A percentile compares a stretch with the other conserved stretches of the same genome.
Evolutionary conservation across 2,888 invertebrate genomes (phyloP).

Genomic region (Dorcus parallelipipedus): DNA sequence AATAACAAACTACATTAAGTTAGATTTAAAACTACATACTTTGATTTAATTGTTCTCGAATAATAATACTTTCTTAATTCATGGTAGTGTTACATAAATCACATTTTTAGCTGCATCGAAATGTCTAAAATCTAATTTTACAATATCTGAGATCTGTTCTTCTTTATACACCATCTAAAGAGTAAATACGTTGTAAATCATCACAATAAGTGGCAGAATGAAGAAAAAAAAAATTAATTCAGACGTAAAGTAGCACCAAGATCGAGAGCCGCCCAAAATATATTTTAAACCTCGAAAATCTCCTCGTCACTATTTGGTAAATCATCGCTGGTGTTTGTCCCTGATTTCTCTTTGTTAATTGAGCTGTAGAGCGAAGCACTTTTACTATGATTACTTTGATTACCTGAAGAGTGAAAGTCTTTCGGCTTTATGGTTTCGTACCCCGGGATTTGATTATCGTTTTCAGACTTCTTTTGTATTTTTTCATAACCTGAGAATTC

Average conservation of each 20-base stretch:
- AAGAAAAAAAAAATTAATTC: not conserved
- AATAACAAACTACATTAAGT: too few relatives aligned
- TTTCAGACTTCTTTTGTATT: constrained; percentile 21
- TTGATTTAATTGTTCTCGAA: too few relatives aligned
- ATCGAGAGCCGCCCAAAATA: not conserved
- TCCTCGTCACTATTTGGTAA: constrained; percentile 17
- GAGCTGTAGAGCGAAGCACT: constrained; percentile 65
- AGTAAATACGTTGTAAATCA: not conserved
- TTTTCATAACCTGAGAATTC: constrained; percentile 36
- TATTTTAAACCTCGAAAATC: constrained; percentile 20
- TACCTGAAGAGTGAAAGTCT: not conserved
- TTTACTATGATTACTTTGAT: constrained; percentile 1
- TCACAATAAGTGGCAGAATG: not conserved
- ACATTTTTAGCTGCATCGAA: too few relatives aligned
- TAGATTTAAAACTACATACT: too few relatives aligned
- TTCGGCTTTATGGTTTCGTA: constrained; percentile 16
- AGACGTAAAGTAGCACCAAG: constrained; percentile 9
- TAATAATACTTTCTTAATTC: too few relatives aligned
- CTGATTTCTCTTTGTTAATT: constrained; percentile 39
- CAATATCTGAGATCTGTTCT: too few relatives aligned
- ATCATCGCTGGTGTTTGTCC: constrained; percentile 10
- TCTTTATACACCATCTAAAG: not conserved
- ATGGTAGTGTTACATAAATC: too few relatives aligned
- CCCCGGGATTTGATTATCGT: constrained; percentile 5
- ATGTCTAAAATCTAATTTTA: too few relatives aligned